phyloP scores from a whole-genome alignment of 1,140 invertebrate species.

The Tetranychus urticae region DNA sequence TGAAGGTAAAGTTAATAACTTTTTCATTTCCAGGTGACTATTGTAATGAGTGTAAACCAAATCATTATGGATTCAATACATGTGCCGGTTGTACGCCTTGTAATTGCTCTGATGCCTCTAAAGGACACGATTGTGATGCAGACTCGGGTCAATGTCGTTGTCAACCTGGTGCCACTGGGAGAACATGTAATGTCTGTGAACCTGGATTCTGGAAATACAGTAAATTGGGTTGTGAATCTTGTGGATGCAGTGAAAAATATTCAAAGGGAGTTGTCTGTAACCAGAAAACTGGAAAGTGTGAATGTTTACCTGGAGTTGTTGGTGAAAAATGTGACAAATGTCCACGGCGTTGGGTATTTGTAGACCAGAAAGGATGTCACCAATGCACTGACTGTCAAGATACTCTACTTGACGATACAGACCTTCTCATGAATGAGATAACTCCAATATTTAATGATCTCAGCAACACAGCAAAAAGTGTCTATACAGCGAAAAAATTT shows the following conservation, averaged over 20 bases:
- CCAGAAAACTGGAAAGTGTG: constrained; percentile 43
- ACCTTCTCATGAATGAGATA: constrained; percentile 36
- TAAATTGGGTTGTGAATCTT: too few species aligned
- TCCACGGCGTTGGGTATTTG: constrained; percentile 53
- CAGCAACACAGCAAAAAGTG: constrained; percentile 40
- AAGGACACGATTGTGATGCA: constrained; percentile 53
- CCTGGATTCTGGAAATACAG: too few species aligned
- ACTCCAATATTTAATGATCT: constrained; percentile 41
- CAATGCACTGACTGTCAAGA: constrained; percentile 76
- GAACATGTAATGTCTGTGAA: constrained; percentile 39
- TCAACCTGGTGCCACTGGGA: constrained; percentile 51
- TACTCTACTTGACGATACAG: constrained; percentile 58
- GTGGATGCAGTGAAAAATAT: too few species aligned
- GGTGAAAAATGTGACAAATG: constrained; percentile 61
- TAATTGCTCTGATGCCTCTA: constrained; percentile 51
- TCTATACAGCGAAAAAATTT: constrained; percentile 36
- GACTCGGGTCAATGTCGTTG: constrained; percentile 30
- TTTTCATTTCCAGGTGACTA: constrained; percentile 31
- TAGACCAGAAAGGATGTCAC: constrained; percentile 29
- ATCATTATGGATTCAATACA: constrained; percentile 32
- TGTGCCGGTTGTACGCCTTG: constrained; percentile 59
- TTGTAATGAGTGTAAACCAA: constrained; percentile 53
- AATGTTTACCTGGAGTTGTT: constrained; percentile 63
- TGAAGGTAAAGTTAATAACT: too few species aligned
- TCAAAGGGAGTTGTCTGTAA: constrained; percentile 28